Conservation (phyloP, 2,113 vertebrate genomes). For the Notechis scutatus region DNA sequence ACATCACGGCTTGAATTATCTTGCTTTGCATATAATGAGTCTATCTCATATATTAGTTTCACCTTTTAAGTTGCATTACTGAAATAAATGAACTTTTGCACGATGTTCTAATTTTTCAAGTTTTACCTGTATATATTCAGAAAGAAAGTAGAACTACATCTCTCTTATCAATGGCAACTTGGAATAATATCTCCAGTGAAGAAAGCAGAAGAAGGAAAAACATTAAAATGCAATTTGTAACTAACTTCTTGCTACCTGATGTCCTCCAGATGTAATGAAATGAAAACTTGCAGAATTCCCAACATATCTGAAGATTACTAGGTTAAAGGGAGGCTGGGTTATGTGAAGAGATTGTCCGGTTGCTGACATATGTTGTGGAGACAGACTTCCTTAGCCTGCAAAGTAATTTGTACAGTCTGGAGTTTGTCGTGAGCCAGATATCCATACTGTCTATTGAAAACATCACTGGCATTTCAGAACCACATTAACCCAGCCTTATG, state of each 20-base stretch:
- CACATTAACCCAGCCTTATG: conserved; percentile 46
- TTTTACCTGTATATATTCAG: not conserved
- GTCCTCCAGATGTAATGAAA: not conserved
- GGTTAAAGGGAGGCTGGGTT: not conserved
- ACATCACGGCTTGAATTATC: too few relatives aligned
- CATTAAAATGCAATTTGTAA: conserved; percentile 2
- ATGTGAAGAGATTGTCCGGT: conserved; percentile 36
- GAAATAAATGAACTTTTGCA: too few relatives aligned
- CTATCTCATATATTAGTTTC: too few relatives aligned
- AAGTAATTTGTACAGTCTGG: conserved; percentile 60
- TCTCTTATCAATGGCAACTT: not conserved
- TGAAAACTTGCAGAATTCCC: not conserved
- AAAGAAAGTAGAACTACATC: not conserved
- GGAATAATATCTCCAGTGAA: not conserved
- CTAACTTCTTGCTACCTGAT: not conserved
- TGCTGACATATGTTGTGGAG: conserved; percentile 65
- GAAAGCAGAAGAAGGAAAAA: not conserved
- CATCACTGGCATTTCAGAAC: conserved; percentile 65
- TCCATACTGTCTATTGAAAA: conserved; percentile 70
- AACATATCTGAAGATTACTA: not conserved
- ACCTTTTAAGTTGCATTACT: too few relatives aligned
- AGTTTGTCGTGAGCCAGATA: conserved; percentile 59
- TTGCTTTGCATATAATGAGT: too few relatives aligned
- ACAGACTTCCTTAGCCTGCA: conserved; percentile 64
- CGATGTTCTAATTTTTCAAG: too few relatives aligned